A percentile compares a stretch with the other conserved stretches of the same genome.
phyloP scores from a whole-genome alignment of 1,140 invertebrate genomes.

The Lasioglossum albipes region DNA sequence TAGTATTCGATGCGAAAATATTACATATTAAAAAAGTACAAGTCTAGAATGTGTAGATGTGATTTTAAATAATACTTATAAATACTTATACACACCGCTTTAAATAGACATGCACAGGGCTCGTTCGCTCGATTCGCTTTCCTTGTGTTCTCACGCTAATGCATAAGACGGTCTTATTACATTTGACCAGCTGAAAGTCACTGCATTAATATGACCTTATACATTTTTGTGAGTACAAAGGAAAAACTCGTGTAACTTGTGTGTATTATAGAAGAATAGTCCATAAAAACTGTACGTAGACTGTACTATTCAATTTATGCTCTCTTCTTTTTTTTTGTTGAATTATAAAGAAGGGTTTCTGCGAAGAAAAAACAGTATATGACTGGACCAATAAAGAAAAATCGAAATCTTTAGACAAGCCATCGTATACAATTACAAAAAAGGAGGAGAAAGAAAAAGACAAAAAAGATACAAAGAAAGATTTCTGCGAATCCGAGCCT shows the following conservation, averaged over 20 bases:
- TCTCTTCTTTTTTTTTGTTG: conserved; percentile 20
- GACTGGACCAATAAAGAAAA: conserved; percentile 78
- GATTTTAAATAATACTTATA: neutral
- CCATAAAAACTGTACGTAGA: neutral
- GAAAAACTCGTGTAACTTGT: neutral
- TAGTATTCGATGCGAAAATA: no score
- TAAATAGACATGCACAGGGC: neutral
- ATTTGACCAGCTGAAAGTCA: no score
- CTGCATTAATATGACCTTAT: no score
- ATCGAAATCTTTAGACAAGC: conserved; percentile 76
- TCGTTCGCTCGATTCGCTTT: neutral
- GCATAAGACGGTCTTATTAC: no score
- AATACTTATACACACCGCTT: no score
- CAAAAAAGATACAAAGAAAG: conserved; percentile 69
- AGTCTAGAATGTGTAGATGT: neutral
- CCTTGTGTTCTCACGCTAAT: neutral
- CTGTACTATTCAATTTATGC: neutral
- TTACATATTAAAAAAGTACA: no score
- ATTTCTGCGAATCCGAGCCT: conserved; percentile 61
- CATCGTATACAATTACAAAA: conserved; percentile 65
- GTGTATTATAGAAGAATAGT: neutral
- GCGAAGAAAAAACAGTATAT: conserved; percentile 69
- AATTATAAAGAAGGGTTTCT: conserved; percentile 72
- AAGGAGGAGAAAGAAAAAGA: conserved; percentile 76
- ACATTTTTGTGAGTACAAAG: neutral